Conservation (phyloP, 2,797 vertebrate genomes). For the Trichosurus vulpecula region DNA sequence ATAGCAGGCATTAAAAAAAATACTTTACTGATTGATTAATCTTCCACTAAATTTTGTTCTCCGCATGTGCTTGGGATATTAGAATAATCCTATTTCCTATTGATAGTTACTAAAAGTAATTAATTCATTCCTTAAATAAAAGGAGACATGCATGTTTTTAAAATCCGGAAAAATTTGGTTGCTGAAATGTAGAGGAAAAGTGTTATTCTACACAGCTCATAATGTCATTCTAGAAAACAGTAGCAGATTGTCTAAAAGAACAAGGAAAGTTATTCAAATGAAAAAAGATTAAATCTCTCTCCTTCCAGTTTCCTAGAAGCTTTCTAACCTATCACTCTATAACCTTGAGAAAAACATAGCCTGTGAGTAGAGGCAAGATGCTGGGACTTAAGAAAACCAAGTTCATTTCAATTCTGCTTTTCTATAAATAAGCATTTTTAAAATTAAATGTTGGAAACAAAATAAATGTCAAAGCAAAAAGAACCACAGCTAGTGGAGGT, state of each 20-base stretch:
- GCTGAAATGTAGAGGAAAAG: constrained; percentile 32
- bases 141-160: background rate
- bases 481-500: background rate
- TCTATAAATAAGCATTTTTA: background rate
- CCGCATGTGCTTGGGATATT: background rate
- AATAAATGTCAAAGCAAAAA: constrained; percentile 7
- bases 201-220: background rate
- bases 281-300: background rate
- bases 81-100: constrained; percentile 47
- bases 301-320: constrained; percentile 56
- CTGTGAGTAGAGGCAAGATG: background rate
- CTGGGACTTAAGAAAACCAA: constrained; percentile 16
- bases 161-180: background rate
- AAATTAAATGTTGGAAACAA: background rate
- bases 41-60: background rate
- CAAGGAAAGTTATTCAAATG: constrained; percentile 46
- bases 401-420: constrained; percentile 8
- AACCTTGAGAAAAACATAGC: constrained; percentile 35
- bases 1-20: background rate
- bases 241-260: constrained; percentile 18
- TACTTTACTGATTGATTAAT: background rate
- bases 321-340: constrained; percentile 36
- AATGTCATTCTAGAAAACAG: constrained; percentile 42
- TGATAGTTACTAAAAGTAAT: background rate
- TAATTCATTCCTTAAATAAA: constrained; percentile 1